Base-by-base conservation (phyloP, 2,113 vertebrate genomes). In the Equus przewalskii region DNA sequence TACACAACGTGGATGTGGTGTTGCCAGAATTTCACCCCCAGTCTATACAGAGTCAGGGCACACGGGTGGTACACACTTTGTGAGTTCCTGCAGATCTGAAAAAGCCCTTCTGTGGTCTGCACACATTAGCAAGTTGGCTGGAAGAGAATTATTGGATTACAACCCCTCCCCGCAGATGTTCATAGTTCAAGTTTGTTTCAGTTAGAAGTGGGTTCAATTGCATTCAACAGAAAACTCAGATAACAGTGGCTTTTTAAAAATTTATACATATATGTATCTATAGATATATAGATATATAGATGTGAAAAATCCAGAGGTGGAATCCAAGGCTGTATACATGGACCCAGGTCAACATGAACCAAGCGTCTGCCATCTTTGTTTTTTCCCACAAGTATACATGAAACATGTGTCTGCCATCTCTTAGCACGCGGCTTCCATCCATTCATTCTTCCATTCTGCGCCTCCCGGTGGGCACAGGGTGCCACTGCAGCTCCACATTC, bases 151-250 rank as follows among this genome's bases (percentile, higher is more conserved):
- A 65, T 46, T 30, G 51, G 51, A 60, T 69, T 85, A 85, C 8
- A 60, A 0, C 51, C 62, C 24, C 62, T 85, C 60, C 24, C 28
- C 33, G 70, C 19, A 85, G 46, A 46, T 73, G n/a, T 67, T n/a
- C 69, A 69, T 26, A 15, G 14, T 85, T 79, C 72, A 26, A 26
- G 44, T 62, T 33, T 69, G 24, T 62, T 86, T 70, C 26, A 80
- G 49, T 44, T 85, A 62, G 6, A 72, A 62, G n/a, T 28, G 73
- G 26, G 81, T 33, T 85, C 54, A 64, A 5, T 13, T 69, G 28
- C 70, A 76, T 49, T 90, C n/a, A 58, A n/a, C n/a, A 83, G 46
- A 94, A 75, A 75, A 64, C 5, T 51, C 46, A 15, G 54, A 72
- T n/a, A 44, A 56, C 9, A n/a, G 28, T 64, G 46, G 7, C 49